Conservation (phyloP, 2,888 invertebrate species). For the Gonocerus acuteangulatus region DNA sequence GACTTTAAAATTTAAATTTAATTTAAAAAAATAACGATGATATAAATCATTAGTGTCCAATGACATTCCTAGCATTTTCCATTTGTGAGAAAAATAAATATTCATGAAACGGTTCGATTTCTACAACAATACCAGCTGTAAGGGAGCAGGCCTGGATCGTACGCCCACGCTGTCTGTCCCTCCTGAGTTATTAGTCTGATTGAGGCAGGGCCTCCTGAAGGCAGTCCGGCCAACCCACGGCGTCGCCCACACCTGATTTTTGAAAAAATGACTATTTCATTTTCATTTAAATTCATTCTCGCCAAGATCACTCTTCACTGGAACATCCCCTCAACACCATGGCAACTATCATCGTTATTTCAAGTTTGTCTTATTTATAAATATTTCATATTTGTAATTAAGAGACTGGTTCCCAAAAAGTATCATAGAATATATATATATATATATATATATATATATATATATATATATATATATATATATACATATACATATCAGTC, state of each 20-base stretch:
- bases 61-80: no score
- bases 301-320: neutral
- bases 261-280: slow-evolving; percentile 15
- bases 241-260: slow-evolving; percentile 18
- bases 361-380: slow-evolving; percentile 1
- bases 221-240: slow-evolving; percentile 13
- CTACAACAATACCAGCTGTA: neutral
- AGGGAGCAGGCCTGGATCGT: neutral
- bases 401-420: no score
- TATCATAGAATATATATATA: no score
- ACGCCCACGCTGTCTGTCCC: neutral
- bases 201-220: slow-evolving; percentile 12
- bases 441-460: no score
- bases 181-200: slow-evolving; percentile 17
- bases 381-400: neutral
- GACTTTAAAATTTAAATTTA: no score
- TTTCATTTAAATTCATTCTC: slow-evolving; percentile 21
- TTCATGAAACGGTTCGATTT: no score
- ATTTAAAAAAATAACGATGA: no score
- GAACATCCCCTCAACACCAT: neutral
- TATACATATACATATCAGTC: no score
- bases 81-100: no score
- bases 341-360: slow-evolving; percentile 12
- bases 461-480: no score
- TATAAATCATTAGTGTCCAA: no score